Base-by-base conservation (phyloP, 2,888 invertebrate species). In the Volucella inflata region DNA sequence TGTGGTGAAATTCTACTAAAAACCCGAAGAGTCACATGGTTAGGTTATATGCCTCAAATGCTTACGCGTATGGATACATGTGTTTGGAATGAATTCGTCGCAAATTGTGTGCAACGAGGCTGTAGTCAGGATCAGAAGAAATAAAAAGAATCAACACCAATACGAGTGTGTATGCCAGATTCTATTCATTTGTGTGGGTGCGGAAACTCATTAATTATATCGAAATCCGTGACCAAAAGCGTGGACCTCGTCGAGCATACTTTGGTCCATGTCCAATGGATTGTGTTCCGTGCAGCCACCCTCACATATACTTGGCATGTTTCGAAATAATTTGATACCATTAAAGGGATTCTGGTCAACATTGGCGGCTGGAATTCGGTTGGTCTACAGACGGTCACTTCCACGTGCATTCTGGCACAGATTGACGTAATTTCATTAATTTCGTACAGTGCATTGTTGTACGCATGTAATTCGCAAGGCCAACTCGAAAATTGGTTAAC, bases 401-500 rank as follows among this genome's bases (percentile, higher is more conserved):
- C 42, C 65, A 77, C 67, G 53, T 71, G 76, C 48, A 60, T 67
- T 68, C 68, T 42, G 78, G 71, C 78, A 74, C 78, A 75, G 78
- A 83, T 83, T 83, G 83, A 83, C 83, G 83, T 68, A 74, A 83
- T 79, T 83, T 83, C 83, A 83, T 83, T 83, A 83, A 83, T 83
- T 78, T 83, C 8, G 40, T 55, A 46, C 67, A 42, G 38, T 46
- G n/a, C 11, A 10, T 14, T 8, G 30, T 59, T 36, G 67, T 17
- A 12, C 50, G 21, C 48, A 12, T 67, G 77, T 78, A 83, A 77
- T 79, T 68, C 48, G 68, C 51, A 59, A 62, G 78, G 74, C 83
- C 83, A 74, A 79, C 74, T 68, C 74, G 64, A 74, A 83, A 79
- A 70, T 83, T 74, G 83, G 83, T 74, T 64, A 51, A 79, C 83